phyloP scores from a whole-genome alignment of 2,888 invertebrate species.

The Matsumyia berberina region DNA sequence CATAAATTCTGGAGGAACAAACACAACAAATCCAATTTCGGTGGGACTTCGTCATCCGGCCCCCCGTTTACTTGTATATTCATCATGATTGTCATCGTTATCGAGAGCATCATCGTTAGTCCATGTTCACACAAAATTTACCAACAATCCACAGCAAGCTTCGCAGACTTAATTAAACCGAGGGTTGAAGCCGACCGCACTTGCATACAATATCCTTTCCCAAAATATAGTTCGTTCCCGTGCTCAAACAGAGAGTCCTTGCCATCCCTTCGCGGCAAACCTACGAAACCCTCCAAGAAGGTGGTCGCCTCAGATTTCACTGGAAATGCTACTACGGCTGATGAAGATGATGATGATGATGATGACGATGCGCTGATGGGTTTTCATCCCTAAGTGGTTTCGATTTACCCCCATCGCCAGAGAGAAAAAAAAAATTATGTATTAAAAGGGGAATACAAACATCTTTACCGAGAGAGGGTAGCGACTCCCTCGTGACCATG shows the following conservation, averaged over 20 bases:
- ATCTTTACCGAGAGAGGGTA: not conserved
- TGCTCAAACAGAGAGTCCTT: slow-evolving; percentile 23
- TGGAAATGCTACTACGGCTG: slow-evolving; percentile 34
- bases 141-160: not conserved
- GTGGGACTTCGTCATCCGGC: slow-evolving; percentile 22
- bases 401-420: slow-evolving; percentile 37
- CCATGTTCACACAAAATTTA: slow-evolving; percentile 35
- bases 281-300: slow-evolving; percentile 29
- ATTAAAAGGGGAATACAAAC: slow-evolving; percentile 10
- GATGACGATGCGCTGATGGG: slow-evolving; percentile 20
- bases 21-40: slow-evolving; percentile 46
- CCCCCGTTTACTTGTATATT: slow-evolving; percentile 6
- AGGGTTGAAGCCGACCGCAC: slow-evolving; percentile 9
- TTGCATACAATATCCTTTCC: slow-evolving; percentile 30
- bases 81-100: slow-evolving; percentile 19
- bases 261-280: slow-evolving; percentile 16
- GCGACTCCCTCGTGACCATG: slow-evolving; percentile 14
- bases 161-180: slow-evolving; percentile 30
- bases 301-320: slow-evolving; percentile 48
- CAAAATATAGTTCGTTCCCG: slow-evolving; percentile 25
- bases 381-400: slow-evolving; percentile 68
- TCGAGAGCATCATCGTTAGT: slow-evolving; percentile 17
- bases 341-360: slow-evolving; percentile 41
- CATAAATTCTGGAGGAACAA: slow-evolving; percentile 5
- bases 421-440: not conserved